These are phyloP conservation scores for Leptosomus discolor DNA, from an alignment of 2,113 vertebrate species.

Conservation along the genomic window DNA sequence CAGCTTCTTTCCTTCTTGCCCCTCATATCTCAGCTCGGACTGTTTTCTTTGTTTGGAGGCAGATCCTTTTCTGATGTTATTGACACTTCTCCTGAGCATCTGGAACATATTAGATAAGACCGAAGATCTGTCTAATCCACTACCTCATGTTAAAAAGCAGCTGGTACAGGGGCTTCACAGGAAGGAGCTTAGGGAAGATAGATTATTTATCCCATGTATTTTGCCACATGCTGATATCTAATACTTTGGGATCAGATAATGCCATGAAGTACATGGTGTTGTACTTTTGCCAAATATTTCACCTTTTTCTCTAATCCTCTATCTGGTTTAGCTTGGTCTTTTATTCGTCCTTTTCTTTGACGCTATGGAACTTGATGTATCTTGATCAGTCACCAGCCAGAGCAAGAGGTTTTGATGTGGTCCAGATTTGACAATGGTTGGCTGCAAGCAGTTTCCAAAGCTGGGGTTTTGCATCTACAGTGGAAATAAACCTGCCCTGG, in stretches of 20 bases:
- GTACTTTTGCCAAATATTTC: slow-evolving; percentile 50
- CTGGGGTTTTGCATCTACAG: background rate
- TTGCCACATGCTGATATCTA: slow-evolving; percentile 54
- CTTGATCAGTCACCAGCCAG: background rate
- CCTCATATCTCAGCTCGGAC: background rate
- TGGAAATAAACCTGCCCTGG: background rate
- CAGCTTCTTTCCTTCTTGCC: background rate
- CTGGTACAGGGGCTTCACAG: slow-evolving; percentile 53
- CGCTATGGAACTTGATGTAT: background rate
- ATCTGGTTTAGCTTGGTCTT: slow-evolving; percentile 28
- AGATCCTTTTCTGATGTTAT: slow-evolving; percentile 37
- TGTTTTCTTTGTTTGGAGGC: slow-evolving; percentile 25
- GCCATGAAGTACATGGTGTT: slow-evolving; percentile 23
- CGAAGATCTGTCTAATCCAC: slow-evolving; percentile 44
- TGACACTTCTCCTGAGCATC: slow-evolving; percentile 40
- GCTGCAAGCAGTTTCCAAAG: background rate
- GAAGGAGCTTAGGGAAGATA: slow-evolving; percentile 30
- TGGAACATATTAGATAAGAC: slow-evolving; percentile 36
- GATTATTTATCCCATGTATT: slow-evolving; percentile 52
- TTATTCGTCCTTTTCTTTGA: slow-evolving; percentile 29
- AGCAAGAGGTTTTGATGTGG: background rate
- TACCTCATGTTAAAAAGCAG: slow-evolving; percentile 43
- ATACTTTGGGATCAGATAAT: slow-evolving; percentile 51
- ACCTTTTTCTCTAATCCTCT: slow-evolving; percentile 23
- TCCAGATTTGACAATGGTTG: background rate